Conservation (phyloP, 2,888 invertebrate species). For the Hyles lineata region DNA sequence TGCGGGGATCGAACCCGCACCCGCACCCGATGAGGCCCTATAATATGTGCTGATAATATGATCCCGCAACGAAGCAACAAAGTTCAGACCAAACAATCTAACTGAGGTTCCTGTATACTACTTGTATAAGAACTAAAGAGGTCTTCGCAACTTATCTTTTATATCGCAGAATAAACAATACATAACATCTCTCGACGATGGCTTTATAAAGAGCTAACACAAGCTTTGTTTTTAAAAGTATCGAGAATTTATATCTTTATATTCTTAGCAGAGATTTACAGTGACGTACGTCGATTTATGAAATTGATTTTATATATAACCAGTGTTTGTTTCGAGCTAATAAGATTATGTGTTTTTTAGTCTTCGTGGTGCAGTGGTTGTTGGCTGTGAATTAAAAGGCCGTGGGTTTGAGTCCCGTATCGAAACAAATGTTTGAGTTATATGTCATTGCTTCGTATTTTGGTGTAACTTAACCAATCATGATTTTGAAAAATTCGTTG, state of each 20-base stretch:
- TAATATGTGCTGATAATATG: too few relatives aligned
- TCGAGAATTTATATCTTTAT: background rate
- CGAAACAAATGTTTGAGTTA: too few relatives aligned
- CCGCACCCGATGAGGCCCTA: too few relatives aligned
- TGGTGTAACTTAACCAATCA: too few relatives aligned
- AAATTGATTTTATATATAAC: background rate
- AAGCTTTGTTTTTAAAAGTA: conserved; percentile 19
- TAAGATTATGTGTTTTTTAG: too few relatives aligned
- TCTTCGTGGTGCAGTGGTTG: too few relatives aligned
- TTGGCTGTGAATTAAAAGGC: too few relatives aligned
- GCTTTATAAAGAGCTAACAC: conserved; percentile 9
- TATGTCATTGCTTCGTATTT: too few relatives aligned
- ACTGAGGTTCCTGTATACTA: background rate
- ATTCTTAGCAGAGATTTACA: background rate
- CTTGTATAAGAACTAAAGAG: background rate
- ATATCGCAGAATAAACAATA: conserved; percentile 10
- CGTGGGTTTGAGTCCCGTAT: too few relatives aligned
- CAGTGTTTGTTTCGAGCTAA: background rate
- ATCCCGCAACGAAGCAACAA: background rate
- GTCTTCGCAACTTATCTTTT: background rate
- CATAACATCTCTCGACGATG: conserved; percentile 18
- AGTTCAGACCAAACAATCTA: background rate
- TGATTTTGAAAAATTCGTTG: too few relatives aligned
- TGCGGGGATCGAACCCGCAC: too few relatives aligned
- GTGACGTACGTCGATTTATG: background rate